Base-by-base conservation (phyloP, 2,888 invertebrate species). In the Anthrax anthrax region DNA sequence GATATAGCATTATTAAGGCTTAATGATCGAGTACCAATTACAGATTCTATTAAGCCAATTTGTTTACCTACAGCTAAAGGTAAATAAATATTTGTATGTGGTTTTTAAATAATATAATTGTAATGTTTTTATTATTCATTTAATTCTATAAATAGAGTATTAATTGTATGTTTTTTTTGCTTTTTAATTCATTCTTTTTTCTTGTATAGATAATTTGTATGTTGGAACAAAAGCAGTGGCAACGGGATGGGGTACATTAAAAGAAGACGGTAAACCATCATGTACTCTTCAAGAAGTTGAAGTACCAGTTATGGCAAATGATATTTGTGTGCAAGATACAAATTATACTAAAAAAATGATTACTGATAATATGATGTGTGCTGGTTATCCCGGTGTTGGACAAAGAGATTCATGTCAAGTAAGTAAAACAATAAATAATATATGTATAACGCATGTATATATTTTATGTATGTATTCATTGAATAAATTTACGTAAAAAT, bases 341-440 rank as follows among this genome's bases (percentile, higher is more conserved):
- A 87, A 84, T 63, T 91, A 91, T 62, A 81, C 81, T 2, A 70
- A 81, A 2, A 76, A 80, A 45, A 87, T 88, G 84, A 90, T 90
- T 54, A 84, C 86, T 0, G 81, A 86, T 55, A 88, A 88, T 62
- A 91, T 90, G 90, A 60, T 89, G 64, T 89, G 88, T 59, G 88
- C 88, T 18, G 88, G 87, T 0, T 85, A 80, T 60, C 76, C 78
- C 0, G 74, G 77, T 49, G 64, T 64, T 1, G 88, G 88, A 13
- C 70, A 76, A 57, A 84, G 78, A 58, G 88, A 87, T 61, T 84
- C 87, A 37, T 88, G 87, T 61, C 87, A 87, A 76, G 86, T 86
- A 65, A 63, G 48, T 37, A 27, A 16, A 32, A 18, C 9, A 19
- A 13, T 4, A 19, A 14, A 18, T 39, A 2, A 18, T 10, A 17